Conservation (phyloP, 1,140 invertebrate genomes). For the Zelostemma sp. region DNA sequence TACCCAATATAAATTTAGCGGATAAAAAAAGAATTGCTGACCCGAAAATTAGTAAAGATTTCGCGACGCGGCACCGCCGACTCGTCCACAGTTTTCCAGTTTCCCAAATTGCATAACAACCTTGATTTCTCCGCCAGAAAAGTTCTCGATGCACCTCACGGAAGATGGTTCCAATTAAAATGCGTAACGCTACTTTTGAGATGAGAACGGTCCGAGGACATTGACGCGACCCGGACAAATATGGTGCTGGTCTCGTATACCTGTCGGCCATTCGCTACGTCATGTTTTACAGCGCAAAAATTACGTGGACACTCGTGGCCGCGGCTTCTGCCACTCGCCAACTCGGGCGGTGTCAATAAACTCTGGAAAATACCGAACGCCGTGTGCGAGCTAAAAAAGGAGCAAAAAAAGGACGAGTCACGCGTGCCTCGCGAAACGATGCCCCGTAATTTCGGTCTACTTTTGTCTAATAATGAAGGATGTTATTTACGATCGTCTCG, state of each 20-base stretch:
- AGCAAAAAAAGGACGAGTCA: not conserved
- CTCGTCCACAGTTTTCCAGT: too few relatives aligned
- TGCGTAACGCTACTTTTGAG: too few relatives aligned
- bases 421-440: not conserved
- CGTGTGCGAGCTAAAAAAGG: not conserved
- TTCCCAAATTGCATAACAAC: too few relatives aligned
- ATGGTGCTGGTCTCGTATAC: not conserved
- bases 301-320: not conserved
- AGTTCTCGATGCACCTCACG: too few relatives aligned
- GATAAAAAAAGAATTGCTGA: too few relatives aligned
- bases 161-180: too few relatives aligned
- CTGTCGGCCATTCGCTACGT: not conserved
- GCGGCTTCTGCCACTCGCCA: not conserved
- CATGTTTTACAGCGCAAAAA: slow-evolving; percentile 1
- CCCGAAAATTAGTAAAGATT: too few relatives aligned
- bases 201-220: too few relatives aligned
- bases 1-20: too few relatives aligned
- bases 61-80: too few relatives aligned
- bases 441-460: slow-evolving; percentile 2
- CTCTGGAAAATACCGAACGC: not conserved
- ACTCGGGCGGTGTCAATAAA: not conserved
- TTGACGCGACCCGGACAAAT: slow-evolving; percentile 1
- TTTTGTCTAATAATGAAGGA: not conserved
- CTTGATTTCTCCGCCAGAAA: too few relatives aligned
- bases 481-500: not conserved